Conservation (phyloP, 2,113 vertebrate genomes). For the Thymallus thymallus region DNA sequence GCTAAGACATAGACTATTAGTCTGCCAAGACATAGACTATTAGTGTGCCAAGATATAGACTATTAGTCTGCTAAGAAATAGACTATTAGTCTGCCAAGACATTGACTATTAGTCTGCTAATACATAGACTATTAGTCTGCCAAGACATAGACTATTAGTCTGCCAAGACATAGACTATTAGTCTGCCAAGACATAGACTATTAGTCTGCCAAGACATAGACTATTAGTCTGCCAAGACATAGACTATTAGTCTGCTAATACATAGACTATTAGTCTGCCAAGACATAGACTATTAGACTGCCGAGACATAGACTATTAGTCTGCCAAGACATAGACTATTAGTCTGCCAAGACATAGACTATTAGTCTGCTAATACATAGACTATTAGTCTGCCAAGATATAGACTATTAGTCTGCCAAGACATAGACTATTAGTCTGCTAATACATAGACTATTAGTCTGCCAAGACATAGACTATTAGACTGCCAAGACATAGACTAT, state of each 20-base stretch:
- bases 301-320: no score
- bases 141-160: conserved; percentile 32
- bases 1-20: conserved; percentile 29
- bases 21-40: conserved; percentile 31
- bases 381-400: no score
- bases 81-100: no score
- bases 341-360: conserved; percentile 31
- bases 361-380: conserved; percentile 28
- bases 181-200: conserved; percentile 31
- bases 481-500: conserved; percentile 31
- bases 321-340: conserved; percentile 31
- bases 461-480: conserved; percentile 29
- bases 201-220: conserved; percentile 32
- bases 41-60: no score
- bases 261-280: conserved; percentile 29
- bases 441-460: conserved; percentile 33
- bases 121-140: conserved; percentile 32
- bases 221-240: conserved; percentile 28
- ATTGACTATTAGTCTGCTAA: no score
- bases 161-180: conserved; percentile 29
- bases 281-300: conserved; percentile 34
- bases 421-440: conserved; percentile 31
- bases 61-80: conserved; percentile 30
- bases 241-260: conserved; percentile 30
- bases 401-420: no score